These are phyloP conservation scores for Menura novaehollandiae DNA, from an alignment of 2,113 vertebrate genomes.

Conservation along the genomic window DNA sequence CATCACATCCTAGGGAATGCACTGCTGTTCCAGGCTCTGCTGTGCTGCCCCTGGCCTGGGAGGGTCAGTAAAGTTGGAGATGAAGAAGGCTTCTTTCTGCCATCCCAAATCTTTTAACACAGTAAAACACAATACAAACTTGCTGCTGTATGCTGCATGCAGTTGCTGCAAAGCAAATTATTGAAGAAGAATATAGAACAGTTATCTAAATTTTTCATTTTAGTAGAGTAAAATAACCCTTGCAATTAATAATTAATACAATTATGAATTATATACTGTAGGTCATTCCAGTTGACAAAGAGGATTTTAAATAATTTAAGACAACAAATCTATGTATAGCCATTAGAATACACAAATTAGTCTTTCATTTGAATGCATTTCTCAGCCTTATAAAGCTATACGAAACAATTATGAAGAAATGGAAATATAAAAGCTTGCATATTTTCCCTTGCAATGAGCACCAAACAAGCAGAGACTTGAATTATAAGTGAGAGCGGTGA, in stretches of 20 bases:
- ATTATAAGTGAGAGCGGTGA: neutral
- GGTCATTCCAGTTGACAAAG: neutral
- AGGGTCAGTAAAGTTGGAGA: neutral
- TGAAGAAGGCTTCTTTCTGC: neutral
- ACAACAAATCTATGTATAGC: neutral
- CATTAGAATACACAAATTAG: neutral
- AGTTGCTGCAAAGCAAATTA: neutral
- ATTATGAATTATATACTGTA: neutral
- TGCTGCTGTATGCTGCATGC: neutral
- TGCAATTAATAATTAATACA: neutral
- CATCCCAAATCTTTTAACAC: neutral
- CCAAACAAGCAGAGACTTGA: conserved; percentile 30
- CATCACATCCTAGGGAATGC: neutral
- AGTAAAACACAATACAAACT: neutral
- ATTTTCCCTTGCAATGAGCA: conserved; percentile 27
- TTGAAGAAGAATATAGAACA: neutral
- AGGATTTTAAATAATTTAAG: conserved; percentile 20
- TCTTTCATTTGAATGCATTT: conserved; percentile 2
- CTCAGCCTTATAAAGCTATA: neutral
- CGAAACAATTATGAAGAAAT: conserved; percentile 17
- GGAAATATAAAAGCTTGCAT: conserved; percentile 12
- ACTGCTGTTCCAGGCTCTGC: neutral
- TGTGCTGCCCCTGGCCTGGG: neutral
- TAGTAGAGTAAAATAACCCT: neutral
- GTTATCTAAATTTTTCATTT: neutral